phyloP scores from a whole-genome alignment of 2,113 vertebrate genomes.

The Ophiodon elongatus region DNA sequence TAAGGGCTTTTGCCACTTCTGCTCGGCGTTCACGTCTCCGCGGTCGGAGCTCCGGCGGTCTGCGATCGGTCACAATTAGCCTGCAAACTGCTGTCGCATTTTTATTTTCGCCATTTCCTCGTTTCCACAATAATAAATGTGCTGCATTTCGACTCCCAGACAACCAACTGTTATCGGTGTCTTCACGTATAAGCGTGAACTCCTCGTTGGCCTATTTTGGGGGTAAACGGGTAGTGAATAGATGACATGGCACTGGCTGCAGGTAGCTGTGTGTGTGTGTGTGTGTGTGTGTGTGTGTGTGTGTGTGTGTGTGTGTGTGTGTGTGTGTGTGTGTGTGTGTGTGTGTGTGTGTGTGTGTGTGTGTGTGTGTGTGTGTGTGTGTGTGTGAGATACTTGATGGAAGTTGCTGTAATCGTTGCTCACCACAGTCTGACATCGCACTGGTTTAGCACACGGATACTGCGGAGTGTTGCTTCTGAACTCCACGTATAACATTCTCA shows the following conservation, averaged over 20 bases:
- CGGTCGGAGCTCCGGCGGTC: neutral
- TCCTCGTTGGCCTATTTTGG: neutral
- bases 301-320: neutral
- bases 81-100: slow-evolving; percentile 2
- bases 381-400: slow-evolving; percentile 20
- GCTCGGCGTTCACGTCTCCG: neutral
- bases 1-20: slow-evolving; percentile 22
- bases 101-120: slow-evolving; percentile 28
- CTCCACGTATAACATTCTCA: slow-evolving; percentile 9
- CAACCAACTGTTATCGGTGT: neutral
- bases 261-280: slow-evolving; percentile 10
- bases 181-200: neutral
- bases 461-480: slow-evolving; percentile 45
- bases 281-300: neutral
- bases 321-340: neutral
- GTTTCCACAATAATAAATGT: neutral
- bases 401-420: slow-evolving; percentile 28
- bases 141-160: neutral
- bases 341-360: neutral
- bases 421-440: neutral
- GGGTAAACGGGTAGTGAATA: neutral
- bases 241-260: slow-evolving; percentile 21
- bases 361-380: too few species aligned
- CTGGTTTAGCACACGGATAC: slow-evolving; percentile 21
- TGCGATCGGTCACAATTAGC: neutral